These are phyloP conservation scores for Tetragonula carbonaria DNA, from an alignment of 2,888 invertebrate genomes.

Conservation along the genomic window DNA sequence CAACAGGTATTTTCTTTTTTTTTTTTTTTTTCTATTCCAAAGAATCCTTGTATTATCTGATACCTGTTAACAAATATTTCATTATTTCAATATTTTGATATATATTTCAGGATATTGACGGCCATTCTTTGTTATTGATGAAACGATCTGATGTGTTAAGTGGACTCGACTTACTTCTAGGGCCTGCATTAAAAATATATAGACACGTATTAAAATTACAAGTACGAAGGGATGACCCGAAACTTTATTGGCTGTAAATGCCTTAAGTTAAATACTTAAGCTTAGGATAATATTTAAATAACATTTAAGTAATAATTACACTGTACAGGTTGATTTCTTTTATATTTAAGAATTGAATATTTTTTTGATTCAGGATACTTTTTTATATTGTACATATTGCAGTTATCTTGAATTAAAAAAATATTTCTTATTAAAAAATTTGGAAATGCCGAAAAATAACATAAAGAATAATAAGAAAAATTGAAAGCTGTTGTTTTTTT, in stretches of 20 bases:
- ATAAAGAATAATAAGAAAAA: constrained; percentile 23
- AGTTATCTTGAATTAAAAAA: constrained; percentile 57
- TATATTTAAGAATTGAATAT: constrained; percentile 42
- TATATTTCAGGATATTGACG: constrained; percentile 92
- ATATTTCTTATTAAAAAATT: constrained; percentile 32
- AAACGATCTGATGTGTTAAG: constrained; percentile 93
- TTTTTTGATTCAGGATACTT: constrained; percentile 71
- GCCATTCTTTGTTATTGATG: constrained; percentile 93
- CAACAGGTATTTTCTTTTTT: constrained; percentile 88
- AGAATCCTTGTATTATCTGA: background rate
- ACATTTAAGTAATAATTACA: constrained; percentile 15
- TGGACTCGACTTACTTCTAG: constrained; percentile 92
- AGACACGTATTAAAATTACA: constrained; percentile 93
- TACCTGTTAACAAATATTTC: constrained; percentile 13
- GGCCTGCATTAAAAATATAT: constrained; percentile 94
- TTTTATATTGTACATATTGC: constrained; percentile 59
- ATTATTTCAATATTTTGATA: background rate
- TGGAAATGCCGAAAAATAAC: constrained; percentile 17
- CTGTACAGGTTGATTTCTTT: constrained; percentile 52
- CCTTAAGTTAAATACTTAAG: constrained; percentile 30
- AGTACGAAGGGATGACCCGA: constrained; percentile 90
- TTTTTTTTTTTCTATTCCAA: constrained; percentile 18
- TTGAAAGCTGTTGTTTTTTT: constrained; percentile 34
- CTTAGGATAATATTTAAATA: constrained; percentile 38
- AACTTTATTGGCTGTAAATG: constrained; percentile 89